A percentile compares a stretch with the other conserved stretches of the same genome.
These are phyloP conservation scores for Hermaeophaga mercurialis DNA, from an alignment of 2,888 invertebrate genomes.

Conservation along the genomic window DNA sequence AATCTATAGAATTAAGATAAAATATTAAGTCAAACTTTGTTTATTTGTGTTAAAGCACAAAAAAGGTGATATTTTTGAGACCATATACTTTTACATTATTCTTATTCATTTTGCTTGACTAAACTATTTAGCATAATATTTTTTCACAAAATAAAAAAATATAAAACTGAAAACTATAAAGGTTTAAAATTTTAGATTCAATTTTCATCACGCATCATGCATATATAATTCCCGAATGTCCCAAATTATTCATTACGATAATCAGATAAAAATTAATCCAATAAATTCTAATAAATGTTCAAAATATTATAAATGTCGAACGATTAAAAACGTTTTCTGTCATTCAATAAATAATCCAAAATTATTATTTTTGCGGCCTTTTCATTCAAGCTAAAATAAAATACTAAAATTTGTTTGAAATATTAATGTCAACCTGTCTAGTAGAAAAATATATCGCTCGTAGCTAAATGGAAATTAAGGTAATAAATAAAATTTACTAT, in stretches of 20 bases:
- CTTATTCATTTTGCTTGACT: too few relatives aligned
- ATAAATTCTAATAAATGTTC: constrained; percentile 18
- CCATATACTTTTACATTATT: too few relatives aligned
- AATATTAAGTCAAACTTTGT: too few relatives aligned
- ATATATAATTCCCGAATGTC: neutral
- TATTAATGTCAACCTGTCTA: constrained; percentile 17
- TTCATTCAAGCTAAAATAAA: constrained; percentile 13
- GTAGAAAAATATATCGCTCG: constrained; percentile 13
- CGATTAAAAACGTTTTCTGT: constrained; percentile 14
- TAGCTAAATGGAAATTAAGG: constrained; percentile 13
- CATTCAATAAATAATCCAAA: constrained; percentile 21
- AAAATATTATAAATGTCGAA: constrained; percentile 6
- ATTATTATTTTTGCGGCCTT: constrained; percentile 12
- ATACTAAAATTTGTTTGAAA: constrained; percentile 15
- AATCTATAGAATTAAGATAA: too few relatives aligned
- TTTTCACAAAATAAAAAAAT: too few relatives aligned
- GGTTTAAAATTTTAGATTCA: neutral
- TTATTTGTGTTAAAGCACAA: too few relatives aligned
- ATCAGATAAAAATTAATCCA: constrained; percentile 11
- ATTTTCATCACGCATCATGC: neutral
- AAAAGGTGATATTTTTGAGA: too few relatives aligned
- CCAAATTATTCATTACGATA: neutral
- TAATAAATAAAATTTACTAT: constrained; percentile 32
- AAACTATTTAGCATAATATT: too few relatives aligned
- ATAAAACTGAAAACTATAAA: too few relatives aligned